These are phyloP conservation scores for Coptodon bakossiorum DNA, from an alignment of 2,113 vertebrate genomes.

Conservation along the genomic window DNA sequence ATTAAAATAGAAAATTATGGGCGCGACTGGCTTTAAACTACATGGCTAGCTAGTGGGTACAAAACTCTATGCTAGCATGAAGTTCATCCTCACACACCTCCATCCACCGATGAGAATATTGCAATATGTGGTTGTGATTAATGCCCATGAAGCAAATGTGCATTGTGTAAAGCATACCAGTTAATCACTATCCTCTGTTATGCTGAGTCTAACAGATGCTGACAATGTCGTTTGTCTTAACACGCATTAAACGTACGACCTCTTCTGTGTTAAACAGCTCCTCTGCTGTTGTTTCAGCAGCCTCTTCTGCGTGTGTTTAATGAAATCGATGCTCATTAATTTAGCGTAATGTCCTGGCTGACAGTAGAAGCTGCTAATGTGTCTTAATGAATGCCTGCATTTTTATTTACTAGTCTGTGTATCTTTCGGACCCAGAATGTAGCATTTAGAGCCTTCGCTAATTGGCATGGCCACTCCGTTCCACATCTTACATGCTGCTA, in stretches of 20 bases:
- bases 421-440: background rate
- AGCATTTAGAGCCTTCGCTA: background rate
- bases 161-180: background rate
- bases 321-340: background rate
- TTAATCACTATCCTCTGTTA: slow-evolving; percentile 21
- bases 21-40: background rate
- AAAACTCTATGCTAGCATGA: background rate
- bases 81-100: background rate
- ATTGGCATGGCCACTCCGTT: background rate
- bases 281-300: background rate
- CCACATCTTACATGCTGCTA: background rate
- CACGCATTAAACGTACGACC: background rate
- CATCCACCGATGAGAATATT: background rate
- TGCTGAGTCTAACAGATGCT: background rate
- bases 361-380: background rate
- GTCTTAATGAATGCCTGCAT: background rate
- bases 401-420: background rate
- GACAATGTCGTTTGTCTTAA: background rate
- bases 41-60: background rate
- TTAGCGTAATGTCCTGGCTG: background rate
- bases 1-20: background rate
- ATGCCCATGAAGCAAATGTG: slow-evolving; percentile 1
- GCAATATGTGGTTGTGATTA: slow-evolving; percentile 11
- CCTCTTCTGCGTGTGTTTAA: background rate
- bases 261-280: background rate